Base-by-base conservation (phyloP, 2,888 invertebrate genomes). In the Junonia oenone region DNA sequence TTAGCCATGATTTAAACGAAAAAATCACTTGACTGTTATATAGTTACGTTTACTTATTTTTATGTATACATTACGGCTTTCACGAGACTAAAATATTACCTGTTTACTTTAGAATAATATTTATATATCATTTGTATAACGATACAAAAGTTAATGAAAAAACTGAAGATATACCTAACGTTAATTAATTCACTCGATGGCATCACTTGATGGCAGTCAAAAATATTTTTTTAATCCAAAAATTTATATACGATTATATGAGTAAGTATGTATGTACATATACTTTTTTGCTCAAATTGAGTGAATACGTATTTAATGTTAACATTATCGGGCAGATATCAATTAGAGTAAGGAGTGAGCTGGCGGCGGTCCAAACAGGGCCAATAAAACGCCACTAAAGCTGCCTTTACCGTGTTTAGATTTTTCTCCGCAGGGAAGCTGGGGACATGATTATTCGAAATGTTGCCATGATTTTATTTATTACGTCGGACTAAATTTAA, bases 361-460 rank as follows among this genome's bases (percentile, higher is more conserved):
- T 88, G 88, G 87, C 87, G 63, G 48, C 61, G 68, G 55, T 81
- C 87, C 87, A 87, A 87, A 75, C 74, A 68, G 73, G 71, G 75
- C 78, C 76, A 84, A 84, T 84, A 85, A 86, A 87, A 83, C 67
- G 73, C 75, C 74, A 79, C 78, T 86, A 85, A 83, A 83, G 69
- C 76, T 69, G 75, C 76, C 75, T 81, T 81, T 78, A 80, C 78
- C 81, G 71, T 83, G 81, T 82, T 85, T 83, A 85, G 81, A 83
- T 85, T 83, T 84, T 81, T 75, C 51, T 45, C 38, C 38, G 50
- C 45, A 29, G 45, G 26, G 48, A 27, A 15, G 15, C 29, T 31
- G n/a, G 27, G n/a, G 35, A 56, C 19, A 47, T 26, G 22, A 43
- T 43, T 43, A 43, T 43, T 43, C 43, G 43, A 26, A 43, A 46